phyloP scores from a whole-genome alignment of 2,113 vertebrate species.

The Excalfactoria chinensis region DNA sequence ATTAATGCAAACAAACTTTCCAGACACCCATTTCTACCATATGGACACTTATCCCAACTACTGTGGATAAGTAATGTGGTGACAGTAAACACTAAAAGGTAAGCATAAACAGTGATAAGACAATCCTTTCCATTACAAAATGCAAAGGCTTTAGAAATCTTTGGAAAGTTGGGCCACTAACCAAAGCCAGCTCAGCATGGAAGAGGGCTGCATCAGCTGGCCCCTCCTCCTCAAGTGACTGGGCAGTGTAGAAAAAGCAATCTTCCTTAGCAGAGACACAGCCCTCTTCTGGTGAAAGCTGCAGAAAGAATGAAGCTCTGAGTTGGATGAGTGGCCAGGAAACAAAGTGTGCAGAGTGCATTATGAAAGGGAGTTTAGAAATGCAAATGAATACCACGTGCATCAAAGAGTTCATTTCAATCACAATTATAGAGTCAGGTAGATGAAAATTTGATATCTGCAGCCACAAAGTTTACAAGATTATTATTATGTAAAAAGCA shows the following conservation, averaged over 20 bases:
- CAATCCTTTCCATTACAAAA: slow-evolving; percentile 17
- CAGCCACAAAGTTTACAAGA: not conserved
- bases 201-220: slow-evolving; percentile 87
- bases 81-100: not conserved
- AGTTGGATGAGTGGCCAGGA: slow-evolving; percentile 41
- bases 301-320: slow-evolving; percentile 82
- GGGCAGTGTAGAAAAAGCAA: slow-evolving; percentile 84
- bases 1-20: not conserved
- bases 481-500: not conserved
- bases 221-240: slow-evolving; percentile 85
- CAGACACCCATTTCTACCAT: not conserved
- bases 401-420: not conserved
- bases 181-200: slow-evolving; percentile 93
- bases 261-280: slow-evolving; percentile 88
- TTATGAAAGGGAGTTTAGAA: not conserved
- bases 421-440: not conserved
- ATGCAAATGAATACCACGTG: slow-evolving; percentile 8
- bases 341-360: not conserved
- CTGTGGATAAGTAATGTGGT: not conserved
- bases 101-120: slow-evolving; percentile 20
- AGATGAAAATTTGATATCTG: not conserved
- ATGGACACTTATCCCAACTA: not conserved
- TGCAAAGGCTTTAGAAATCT: slow-evolving; percentile 35
- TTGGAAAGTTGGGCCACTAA: slow-evolving; percentile 80
- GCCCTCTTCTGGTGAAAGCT: slow-evolving; percentile 91